Evolutionary conservation across 2,888 invertebrate genomes (phyloP).

Genomic region (Eudemis profundana): DNA sequence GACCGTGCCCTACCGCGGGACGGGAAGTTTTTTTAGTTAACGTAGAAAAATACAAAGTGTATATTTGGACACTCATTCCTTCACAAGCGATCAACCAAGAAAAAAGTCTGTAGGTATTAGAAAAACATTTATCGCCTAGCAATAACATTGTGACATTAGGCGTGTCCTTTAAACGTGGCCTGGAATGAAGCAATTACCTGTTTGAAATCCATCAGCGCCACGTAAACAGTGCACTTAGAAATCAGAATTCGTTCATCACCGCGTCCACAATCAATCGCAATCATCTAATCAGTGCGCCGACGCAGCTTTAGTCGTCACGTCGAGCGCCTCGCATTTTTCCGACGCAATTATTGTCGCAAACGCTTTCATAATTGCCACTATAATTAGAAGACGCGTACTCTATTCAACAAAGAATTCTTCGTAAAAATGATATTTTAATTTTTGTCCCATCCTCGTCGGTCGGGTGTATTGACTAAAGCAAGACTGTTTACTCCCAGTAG

Average conservation of each 20-base stretch:
- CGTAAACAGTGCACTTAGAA: slow-evolving; percentile 18
- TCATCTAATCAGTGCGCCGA: slow-evolving; percentile 59
- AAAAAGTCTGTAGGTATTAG: no score
- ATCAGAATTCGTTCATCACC: slow-evolving; percentile 36
- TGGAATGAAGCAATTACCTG: slow-evolving; percentile 7
- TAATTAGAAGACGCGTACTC: slow-evolving; percentile 41
- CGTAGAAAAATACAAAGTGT: no score
- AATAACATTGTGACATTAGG: no score
- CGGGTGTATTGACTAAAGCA: no score
- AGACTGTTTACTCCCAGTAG: no score
- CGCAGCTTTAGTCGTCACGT: slow-evolving; percentile 50
- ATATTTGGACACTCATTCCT: no score
- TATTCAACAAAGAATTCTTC: background rate
- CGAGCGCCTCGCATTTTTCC: slow-evolving; percentile 53
- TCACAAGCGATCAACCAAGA: no score
- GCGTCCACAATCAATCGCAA: slow-evolving; percentile 64
- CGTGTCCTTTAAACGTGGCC: background rate
- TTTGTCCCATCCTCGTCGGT: no score
- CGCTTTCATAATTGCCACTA: slow-evolving; percentile 42
- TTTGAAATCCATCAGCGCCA: slow-evolving; percentile 8
- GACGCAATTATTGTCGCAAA: slow-evolving; percentile 39
- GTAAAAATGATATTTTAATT: no score
- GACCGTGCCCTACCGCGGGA: no score
- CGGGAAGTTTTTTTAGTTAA: no score
- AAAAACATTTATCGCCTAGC: no score